These are phyloP conservation scores for Darevskia nairensis DNA, from an alignment of 2,797 vertebrate genomes.

Conservation along the genomic window DNA sequence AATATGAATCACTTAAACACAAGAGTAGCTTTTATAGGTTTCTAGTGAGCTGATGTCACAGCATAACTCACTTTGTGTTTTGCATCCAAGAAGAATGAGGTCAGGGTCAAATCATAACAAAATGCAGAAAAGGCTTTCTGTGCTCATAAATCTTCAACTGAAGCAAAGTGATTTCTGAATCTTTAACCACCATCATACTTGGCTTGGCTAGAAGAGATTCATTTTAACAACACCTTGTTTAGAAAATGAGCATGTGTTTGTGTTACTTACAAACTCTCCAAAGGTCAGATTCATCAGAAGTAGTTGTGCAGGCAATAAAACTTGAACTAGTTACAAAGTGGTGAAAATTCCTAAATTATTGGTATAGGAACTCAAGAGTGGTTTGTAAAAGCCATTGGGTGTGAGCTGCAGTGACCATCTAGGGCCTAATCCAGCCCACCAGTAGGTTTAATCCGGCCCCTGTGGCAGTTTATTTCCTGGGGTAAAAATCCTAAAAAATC, in stretches of 20 bases:
- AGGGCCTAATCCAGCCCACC: no score
- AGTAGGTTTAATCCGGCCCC: no score
- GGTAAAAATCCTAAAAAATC: no score
- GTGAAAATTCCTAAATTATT: no score
- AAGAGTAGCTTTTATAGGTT: slow-evolving; percentile 64
- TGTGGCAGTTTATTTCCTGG: no score
- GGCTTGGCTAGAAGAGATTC: slow-evolving; percentile 55
- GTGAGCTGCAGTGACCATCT: no score
- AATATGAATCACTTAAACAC: slow-evolving; percentile 64
- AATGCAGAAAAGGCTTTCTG: slow-evolving; percentile 65
- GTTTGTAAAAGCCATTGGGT: no score
- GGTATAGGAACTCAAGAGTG: no score
- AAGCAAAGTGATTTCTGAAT: slow-evolving; percentile 51
- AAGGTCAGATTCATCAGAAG: no score
- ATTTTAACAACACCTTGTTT: slow-evolving; percentile 66
- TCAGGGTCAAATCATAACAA: slow-evolving; percentile 71
- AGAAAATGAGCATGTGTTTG: slow-evolving; percentile 34
- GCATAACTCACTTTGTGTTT: slow-evolving; percentile 54
- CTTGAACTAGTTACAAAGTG: no score
- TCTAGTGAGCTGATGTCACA: slow-evolving; percentile 61
- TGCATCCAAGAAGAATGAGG: slow-evolving; percentile 51
- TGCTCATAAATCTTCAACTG: slow-evolving; percentile 67
- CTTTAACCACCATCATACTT: slow-evolving; percentile 60
- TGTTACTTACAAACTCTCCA: no score
- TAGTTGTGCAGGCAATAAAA: no score